A percentile compares a stretch with the other conserved stretches of the same genome.
phyloP scores from a whole-genome alignment of 2,113 vertebrate species.

The Sterrhoptilus dennistouni region DNA sequence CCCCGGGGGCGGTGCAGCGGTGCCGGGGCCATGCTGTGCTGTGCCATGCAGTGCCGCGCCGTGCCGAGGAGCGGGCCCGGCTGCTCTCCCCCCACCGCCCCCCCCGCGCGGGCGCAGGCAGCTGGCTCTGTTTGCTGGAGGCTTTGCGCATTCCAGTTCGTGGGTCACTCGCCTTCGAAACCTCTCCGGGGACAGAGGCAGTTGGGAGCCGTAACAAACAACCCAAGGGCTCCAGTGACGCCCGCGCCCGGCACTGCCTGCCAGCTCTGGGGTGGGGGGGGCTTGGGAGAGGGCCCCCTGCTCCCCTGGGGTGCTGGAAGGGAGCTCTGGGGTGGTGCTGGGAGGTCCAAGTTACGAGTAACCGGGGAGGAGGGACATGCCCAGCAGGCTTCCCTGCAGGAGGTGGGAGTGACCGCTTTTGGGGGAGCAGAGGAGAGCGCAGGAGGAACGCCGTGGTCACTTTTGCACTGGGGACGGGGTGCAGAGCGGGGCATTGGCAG shows the following conservation, averaged over 20 bases:
- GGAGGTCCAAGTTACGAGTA: background rate
- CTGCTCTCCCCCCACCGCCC: background rate
- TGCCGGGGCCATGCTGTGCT: background rate
- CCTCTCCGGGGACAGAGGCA: constrained; percentile 48
- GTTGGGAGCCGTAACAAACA: constrained; percentile 40
- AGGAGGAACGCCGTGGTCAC: background rate
- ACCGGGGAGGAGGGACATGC: background rate
- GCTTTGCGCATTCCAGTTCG: constrained; percentile 63
- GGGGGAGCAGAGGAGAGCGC: background rate
- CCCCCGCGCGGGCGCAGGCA: constrained; percentile 25
- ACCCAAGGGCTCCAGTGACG: constrained; percentile 21
- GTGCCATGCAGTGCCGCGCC: accelerated
- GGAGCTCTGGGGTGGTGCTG: background rate
- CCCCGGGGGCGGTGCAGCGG: accelerated
- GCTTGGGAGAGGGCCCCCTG: background rate
- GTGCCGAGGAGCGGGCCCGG: background rate
- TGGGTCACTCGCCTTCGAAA: constrained; percentile 62
- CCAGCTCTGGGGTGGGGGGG: background rate
- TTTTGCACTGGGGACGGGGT: background rate
- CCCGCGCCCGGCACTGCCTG: background rate
- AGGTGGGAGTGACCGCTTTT: accelerated
- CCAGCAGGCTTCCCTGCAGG: accelerated
- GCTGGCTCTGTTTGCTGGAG: constrained; percentile 66
- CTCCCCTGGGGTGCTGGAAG: background rate
- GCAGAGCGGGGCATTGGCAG: background rate